These are phyloP conservation scores for Hypotaenidia philippensis DNA, from an alignment of 2,797 vertebrate genomes.

Conservation along the genomic window DNA sequence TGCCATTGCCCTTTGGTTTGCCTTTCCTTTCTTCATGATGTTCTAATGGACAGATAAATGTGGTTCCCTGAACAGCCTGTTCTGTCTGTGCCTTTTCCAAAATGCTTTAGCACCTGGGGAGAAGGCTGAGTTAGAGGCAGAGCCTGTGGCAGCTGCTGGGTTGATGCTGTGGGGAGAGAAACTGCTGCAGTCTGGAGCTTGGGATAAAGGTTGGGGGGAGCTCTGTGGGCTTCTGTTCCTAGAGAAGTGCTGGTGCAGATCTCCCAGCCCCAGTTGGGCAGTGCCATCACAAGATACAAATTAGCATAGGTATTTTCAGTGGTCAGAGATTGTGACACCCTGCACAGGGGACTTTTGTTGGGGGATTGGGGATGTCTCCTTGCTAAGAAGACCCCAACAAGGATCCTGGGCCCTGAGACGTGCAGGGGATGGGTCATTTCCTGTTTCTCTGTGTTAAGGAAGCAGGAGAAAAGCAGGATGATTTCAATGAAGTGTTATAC, in stretches of 20 bases:
- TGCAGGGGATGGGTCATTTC: neutral
- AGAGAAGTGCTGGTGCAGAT: neutral
- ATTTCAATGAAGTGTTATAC: neutral
- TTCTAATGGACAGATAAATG: neutral
- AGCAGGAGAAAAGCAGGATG: neutral
- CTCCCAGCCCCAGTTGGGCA: neutral
- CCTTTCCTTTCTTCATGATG: neutral
- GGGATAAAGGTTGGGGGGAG: neutral
- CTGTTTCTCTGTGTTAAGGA: neutral
- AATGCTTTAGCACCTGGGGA: neutral
- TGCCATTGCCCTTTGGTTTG: neutral
- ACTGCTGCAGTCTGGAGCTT: neutral
- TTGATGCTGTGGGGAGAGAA: neutral
- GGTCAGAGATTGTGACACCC: neutral
- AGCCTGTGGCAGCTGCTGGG: neutral
- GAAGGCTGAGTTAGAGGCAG: neutral
- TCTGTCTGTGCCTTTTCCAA: neutral
- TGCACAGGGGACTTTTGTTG: neutral
- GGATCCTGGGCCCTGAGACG: neutral
- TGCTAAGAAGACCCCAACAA: neutral
- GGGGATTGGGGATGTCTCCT: neutral
- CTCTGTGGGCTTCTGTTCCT: neutral
- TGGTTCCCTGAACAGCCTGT: neutral
- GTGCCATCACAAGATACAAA: neutral
- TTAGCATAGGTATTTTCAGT: neutral